Conservation (phyloP, 35 echinoderm and acorn worm species). For the Amphiura filiformis region DNA sequence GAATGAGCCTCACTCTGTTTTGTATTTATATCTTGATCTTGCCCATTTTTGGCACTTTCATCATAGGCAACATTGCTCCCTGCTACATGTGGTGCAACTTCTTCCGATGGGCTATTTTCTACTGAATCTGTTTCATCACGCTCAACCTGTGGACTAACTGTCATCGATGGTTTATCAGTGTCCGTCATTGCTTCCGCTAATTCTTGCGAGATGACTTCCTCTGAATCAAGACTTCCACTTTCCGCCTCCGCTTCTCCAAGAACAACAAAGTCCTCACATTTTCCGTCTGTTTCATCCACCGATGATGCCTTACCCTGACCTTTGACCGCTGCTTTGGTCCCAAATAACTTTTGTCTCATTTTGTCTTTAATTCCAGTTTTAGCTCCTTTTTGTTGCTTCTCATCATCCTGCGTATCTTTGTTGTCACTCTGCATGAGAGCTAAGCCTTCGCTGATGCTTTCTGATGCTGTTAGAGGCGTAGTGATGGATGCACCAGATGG, state of each 20-base stretch:
- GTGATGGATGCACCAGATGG: conserved; percentile 3
- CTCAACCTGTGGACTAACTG: background rate
- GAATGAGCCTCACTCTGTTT: too few species aligned
- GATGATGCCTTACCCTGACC: background rate
- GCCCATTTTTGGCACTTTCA: too few species aligned
- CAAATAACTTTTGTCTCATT: background rate
- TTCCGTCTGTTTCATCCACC: background rate
- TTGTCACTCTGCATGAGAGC: conserved; percentile 5
- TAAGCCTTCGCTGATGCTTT: conserved; percentile 56
- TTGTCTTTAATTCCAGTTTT: background rate
- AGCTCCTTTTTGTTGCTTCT: background rate
- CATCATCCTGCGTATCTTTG: background rate
- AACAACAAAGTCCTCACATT: background rate
- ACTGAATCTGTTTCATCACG: background rate
- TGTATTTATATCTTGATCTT: too few species aligned
- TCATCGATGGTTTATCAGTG: background rate
- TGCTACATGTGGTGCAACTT: too few species aligned
- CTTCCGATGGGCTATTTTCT: background rate
- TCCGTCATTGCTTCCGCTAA: background rate
- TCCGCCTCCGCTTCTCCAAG: background rate
- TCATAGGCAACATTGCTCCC: too few species aligned
- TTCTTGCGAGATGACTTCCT: background rate
- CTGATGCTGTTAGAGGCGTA: conserved; percentile 28
- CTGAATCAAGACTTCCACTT: background rate
- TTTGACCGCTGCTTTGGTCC: background rate